These are phyloP conservation scores for Rhabdophis nuchalis DNA, from an alignment of 2,797 vertebrate genomes.

Conservation along the genomic window DNA sequence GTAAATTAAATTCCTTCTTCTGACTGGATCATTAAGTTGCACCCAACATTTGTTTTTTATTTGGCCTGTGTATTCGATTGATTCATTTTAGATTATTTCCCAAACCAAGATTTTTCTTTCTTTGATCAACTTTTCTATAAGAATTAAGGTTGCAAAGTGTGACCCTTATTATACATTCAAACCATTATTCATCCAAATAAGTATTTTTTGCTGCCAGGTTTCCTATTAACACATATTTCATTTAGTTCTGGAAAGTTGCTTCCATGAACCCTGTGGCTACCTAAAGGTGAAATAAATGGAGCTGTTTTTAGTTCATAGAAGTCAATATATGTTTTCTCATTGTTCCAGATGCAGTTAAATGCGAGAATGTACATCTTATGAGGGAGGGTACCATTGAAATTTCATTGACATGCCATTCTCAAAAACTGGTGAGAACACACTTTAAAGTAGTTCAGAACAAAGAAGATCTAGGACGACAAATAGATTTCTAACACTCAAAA, in stretches of 20 bases:
- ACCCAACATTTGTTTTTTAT: background rate
- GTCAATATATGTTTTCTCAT: background rate
- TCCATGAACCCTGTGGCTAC: background rate
- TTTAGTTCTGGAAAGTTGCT: background rate
- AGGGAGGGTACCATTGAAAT: background rate
- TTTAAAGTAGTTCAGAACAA: background rate
- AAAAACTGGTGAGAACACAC: background rate
- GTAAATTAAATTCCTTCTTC: background rate
- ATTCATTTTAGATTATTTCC: background rate
- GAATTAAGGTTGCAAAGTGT: background rate
- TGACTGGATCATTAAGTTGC: background rate
- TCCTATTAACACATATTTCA: background rate
- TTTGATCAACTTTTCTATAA: background rate
- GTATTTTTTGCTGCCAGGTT: background rate
- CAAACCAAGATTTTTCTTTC: background rate
- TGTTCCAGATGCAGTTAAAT: background rate
- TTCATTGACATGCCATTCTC: background rate
- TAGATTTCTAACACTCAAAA: background rate
- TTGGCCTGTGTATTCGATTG: slow-evolving; percentile 16
- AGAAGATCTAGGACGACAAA: background rate
- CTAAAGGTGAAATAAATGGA: background rate
- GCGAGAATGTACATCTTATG: background rate
- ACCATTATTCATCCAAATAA: background rate
- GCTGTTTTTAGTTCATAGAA: background rate
- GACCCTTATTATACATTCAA: background rate